Conservation (phyloP, 92 coral and sea anemone genomes). For the Hydrozoanthus gracilis region DNA sequence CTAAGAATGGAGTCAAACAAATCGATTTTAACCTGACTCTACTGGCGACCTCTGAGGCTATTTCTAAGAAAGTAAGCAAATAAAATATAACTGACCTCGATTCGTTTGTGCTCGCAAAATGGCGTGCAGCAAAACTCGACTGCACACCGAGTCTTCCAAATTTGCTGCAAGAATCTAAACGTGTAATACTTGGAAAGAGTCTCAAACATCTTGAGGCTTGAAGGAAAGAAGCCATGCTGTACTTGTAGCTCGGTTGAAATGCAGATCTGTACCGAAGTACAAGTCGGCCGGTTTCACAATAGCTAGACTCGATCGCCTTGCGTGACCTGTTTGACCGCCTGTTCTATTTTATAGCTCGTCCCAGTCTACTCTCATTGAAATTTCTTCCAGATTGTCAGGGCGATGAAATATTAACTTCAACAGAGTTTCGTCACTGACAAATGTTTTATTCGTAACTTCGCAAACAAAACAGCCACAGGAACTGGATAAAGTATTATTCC, state of each 20-base stretch:
- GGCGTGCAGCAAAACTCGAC: background rate
- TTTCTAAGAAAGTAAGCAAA: background rate
- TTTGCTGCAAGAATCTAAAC: background rate
- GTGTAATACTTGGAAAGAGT: conserved; percentile 2
- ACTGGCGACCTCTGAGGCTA: background rate
- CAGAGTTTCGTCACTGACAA: too few relatives aligned
- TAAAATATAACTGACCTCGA: background rate
- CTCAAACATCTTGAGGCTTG: background rate
- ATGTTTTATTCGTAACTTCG: too few relatives aligned
- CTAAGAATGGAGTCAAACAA: background rate
- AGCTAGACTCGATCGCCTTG: background rate
- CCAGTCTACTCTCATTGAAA: background rate
- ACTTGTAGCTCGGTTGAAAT: background rate
- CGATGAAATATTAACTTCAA: too few relatives aligned
- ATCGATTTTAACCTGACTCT: background rate
- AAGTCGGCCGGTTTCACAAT: background rate
- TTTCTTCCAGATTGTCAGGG: too few relatives aligned
- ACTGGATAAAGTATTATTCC: too few relatives aligned
- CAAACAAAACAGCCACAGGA: too few relatives aligned
- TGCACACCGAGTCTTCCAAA: background rate
- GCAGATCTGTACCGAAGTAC: background rate
- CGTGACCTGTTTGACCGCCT: conserved; percentile 1
- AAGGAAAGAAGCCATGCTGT: conserved; percentile 20
- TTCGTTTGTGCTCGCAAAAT: conserved; percentile 22
- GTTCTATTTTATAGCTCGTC: background rate